A percentile compares a stretch with the other conserved stretches of the same genome.
Conservation (phyloP, 2,797 vertebrate species). For the Orestias chungarensis region DNA sequence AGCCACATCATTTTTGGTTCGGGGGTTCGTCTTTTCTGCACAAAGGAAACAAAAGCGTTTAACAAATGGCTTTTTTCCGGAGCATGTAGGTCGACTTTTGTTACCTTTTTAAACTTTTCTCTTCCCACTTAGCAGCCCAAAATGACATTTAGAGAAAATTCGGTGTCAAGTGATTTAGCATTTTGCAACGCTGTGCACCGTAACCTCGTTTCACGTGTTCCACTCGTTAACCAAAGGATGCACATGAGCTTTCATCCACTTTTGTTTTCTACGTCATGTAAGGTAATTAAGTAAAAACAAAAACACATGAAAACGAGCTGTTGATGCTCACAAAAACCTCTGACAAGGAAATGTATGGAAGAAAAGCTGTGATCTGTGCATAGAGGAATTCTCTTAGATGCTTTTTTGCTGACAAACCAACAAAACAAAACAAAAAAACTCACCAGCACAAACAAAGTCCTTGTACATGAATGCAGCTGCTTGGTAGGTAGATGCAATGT, state of each 20-base stretch:
- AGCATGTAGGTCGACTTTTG: not conserved
- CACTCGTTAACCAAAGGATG: not conserved
- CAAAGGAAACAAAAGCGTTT: not conserved
- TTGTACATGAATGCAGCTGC: too few species aligned
- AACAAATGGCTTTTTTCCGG: not conserved
- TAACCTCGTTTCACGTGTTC: not conserved
- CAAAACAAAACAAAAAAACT: too few species aligned
- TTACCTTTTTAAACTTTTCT: not conserved
- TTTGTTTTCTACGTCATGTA: not conserved
- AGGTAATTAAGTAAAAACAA: not conserved
- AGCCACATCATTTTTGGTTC: not conserved
- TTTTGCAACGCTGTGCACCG: not conserved
- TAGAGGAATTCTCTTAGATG: too few species aligned
- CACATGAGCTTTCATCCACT: not conserved
- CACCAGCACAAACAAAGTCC: too few species aligned
- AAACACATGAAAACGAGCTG: not conserved
- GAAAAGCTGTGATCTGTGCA: not conserved
- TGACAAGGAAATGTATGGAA: not conserved
- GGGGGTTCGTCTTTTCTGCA: not conserved
- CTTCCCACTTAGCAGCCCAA: not conserved
- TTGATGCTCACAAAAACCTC: not conserved
- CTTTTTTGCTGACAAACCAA: too few species aligned
- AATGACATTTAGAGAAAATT: not conserved
- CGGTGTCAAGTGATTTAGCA: not conserved
- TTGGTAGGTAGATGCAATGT: too few species aligned